Evolutionary conservation across 1,140 invertebrate species (phyloP), one percentile per base, ranked within the genome.

Genomic region (Pachyrhynchus sulphureomaculatus): DNA sequence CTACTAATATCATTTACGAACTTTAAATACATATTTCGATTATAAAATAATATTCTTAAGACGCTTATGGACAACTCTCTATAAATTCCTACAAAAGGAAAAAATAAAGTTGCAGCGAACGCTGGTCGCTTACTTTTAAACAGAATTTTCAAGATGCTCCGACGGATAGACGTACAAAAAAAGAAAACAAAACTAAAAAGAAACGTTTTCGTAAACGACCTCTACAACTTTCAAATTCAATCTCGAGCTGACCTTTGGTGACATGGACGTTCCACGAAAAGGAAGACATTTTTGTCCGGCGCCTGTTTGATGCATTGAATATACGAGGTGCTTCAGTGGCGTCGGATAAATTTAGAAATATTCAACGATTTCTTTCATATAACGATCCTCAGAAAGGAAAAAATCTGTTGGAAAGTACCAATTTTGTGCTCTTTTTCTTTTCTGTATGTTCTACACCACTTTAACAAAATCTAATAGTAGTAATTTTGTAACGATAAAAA

Each of bases 221-320:
- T 36, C 56, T 41, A 51, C 56, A 58, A 58, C 56, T 58, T 58
- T 58, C 56, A 48, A 58, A 58, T 58, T 58, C 56, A 58, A 58
- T 58, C 47, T 58, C 45, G 26, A 6, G 24, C 36, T 36, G 44
- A 49, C 37, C 37, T 58, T 47, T 29, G 56, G 45, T 51, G 56
- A 48, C 33, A 42, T 45, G 20, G 37, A 58, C 37, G 33, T 45
- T 36, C 12, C n/a, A 8, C n/a, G 26, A 18, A 47, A 37, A 57
- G 5, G 33, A 58, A 58, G 56, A 58, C 56, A 58, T 58, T 58
- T 58, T 39, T 53, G 37, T 41, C 47, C 37, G 47, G 24, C 55
- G 51, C 36, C 65, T 62, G 54, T 69, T 71, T 71, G 69, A 70
- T 55, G 66, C 53, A 63, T 68, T 47, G 29, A 62, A 61, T 64